phyloP scores from a whole-genome alignment of 2,113 vertebrate species.

The Proterorhinus semilunaris region DNA sequence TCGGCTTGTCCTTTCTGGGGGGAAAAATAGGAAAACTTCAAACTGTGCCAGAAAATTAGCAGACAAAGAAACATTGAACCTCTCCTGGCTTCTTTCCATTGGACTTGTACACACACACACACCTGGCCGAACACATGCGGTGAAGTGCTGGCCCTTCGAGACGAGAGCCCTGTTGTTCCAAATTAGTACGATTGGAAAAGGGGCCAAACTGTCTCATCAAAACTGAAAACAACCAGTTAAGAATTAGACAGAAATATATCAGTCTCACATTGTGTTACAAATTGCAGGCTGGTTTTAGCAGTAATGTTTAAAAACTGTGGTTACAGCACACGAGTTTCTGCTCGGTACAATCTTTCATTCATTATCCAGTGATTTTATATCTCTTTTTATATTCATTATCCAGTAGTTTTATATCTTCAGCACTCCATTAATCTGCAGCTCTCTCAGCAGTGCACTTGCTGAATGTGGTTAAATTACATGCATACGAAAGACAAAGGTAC shows the following conservation, averaged over 20 bases:
- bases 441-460: slow-evolving; percentile 31
- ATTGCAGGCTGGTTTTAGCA: too few relatives aligned
- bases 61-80: slow-evolving; percentile 31
- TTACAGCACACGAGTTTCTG: slow-evolving; percentile 7
- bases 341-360: slow-evolving; percentile 4
- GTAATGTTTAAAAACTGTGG: too few relatives aligned
- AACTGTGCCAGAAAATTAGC: slow-evolving; percentile 11
- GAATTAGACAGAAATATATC: background rate
- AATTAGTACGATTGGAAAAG: slow-evolving; percentile 55
- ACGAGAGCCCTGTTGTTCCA: slow-evolving; percentile 53
- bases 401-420: slow-evolving; percentile 27
- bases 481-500: slow-evolving; percentile 44
- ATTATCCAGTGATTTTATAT: slow-evolving; percentile 22
- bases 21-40: slow-evolving; percentile 17
- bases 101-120: slow-evolving; percentile 7
- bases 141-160: slow-evolving; percentile 51
- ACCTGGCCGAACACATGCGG: slow-evolving; percentile 30
- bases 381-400: slow-evolving; percentile 11
- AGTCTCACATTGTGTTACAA: background rate
- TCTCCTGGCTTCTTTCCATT: slow-evolving; percentile 29
- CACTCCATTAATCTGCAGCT: slow-evolving; percentile 42
- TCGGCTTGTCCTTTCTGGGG: slow-evolving; percentile 16
- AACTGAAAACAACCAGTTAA: slow-evolving; percentile 19
- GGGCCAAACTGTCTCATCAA: slow-evolving; percentile 44
- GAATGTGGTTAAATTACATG: slow-evolving; percentile 54